Percentiles rank a stretch among this genome's conserved stretches.
Evolutionary conservation across 1,140 invertebrate species (phyloP).

Genomic region (Zophobas atratus): DNA sequence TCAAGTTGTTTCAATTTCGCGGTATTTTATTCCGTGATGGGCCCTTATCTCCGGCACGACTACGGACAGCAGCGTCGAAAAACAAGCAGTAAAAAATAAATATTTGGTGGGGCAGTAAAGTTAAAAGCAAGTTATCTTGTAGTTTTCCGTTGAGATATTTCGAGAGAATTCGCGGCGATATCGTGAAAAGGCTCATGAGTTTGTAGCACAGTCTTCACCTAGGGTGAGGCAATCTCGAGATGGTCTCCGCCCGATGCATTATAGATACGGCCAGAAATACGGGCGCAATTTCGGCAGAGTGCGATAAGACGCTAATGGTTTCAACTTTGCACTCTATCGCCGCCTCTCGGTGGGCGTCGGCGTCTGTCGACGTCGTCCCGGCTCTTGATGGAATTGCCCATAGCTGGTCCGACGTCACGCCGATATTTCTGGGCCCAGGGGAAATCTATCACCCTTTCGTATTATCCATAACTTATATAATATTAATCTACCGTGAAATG

Average conservation of each 20-base stretch:
- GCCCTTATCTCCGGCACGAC: conserved; percentile 8
- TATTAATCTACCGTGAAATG: conserved; percentile 70
- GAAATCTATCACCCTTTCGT: conserved; percentile 69
- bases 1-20: not conserved
- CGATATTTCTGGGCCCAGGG: conserved; percentile 60
- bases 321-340: conserved; percentile 68
- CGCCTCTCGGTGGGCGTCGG: conserved; percentile 53
- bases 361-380: conserved; percentile 56
- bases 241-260: conserved; percentile 65
- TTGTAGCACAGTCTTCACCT: conserved; percentile 60
- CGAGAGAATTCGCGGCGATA: conserved; percentile 57
- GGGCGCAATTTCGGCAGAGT: conserved; percentile 64
- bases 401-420: conserved; percentile 50
- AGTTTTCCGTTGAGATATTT: conserved; percentile 51
- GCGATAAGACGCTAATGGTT: conserved; percentile 69
- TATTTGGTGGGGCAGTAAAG: conserved; percentile 47
- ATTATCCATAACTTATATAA: conserved; percentile 69
- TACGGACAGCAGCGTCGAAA: conserved; percentile 1
- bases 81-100: conserved; percentile 53
- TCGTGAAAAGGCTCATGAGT: conserved; percentile 56
- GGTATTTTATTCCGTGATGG: not conserved
- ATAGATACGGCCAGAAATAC: conserved; percentile 67
- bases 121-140: conserved; percentile 52
- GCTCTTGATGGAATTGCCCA: conserved; percentile 49
- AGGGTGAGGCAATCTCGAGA: conserved; percentile 62